phyloP scores from a whole-genome alignment of 1,140 invertebrate genomes.

The Pogonomyrmex barbatus region DNA sequence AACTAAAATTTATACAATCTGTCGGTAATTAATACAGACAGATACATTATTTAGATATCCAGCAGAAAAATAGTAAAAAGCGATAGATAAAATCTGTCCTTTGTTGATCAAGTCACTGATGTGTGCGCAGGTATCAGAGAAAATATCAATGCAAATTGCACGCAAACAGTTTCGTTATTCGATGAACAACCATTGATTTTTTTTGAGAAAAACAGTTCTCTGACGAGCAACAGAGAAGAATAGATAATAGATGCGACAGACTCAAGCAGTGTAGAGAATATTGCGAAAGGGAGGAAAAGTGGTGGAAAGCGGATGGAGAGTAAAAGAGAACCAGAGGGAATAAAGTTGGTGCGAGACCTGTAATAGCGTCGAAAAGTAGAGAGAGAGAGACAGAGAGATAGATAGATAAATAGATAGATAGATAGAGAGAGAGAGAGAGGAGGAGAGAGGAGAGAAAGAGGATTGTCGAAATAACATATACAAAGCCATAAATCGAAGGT shows the following conservation, averaged over 20 bases:
- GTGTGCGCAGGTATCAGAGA: not conserved
- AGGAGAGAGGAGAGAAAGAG: conserved; percentile 4
- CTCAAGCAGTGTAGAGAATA: conserved; percentile 9
- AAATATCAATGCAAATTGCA: conserved; percentile 34
- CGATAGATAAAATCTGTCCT: not conserved
- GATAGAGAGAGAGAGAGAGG: conserved; percentile 25
- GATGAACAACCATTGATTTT: conserved; percentile 14
- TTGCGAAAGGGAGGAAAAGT: not conserved
- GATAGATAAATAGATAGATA: not conserved
- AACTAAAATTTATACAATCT: not conserved
- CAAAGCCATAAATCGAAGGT: conserved; percentile 65
- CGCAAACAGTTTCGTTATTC: not conserved
- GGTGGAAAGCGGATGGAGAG: not conserved
- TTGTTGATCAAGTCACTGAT: not conserved
- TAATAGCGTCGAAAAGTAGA: not conserved
- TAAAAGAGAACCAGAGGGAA: conserved; percentile 36
- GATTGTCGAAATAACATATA: conserved; percentile 62
- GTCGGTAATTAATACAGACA: not conserved
- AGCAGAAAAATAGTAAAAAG: not conserved
- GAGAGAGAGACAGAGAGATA: not conserved
- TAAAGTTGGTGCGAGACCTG: not conserved
- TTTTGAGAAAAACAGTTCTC: not conserved
- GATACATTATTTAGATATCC: not conserved
- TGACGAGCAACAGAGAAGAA: not conserved
- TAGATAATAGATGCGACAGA: conserved; percentile 30